Conservation (phyloP, 2,113 vertebrate genomes). For the Myanophis thanlyinensis region DNA sequence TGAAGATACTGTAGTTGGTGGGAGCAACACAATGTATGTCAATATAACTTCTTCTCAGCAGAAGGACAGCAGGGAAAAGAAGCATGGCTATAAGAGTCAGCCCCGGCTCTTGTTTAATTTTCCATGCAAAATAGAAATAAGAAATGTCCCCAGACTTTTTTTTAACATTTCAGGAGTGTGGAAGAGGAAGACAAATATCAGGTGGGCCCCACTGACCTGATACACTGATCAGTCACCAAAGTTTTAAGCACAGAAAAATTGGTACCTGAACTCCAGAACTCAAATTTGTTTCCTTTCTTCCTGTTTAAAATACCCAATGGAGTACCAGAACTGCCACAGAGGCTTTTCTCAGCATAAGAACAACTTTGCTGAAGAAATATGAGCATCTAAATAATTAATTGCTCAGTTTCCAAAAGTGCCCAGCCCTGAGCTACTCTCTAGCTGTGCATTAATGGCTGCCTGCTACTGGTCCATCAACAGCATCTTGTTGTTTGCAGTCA, state of each 20-base stretch:
- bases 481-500: not conserved
- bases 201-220: not conserved
- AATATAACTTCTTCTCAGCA: not conserved
- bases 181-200: not conserved
- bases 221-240: not conserved
- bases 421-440: not conserved
- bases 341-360: not conserved
- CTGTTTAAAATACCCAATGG: not conserved
- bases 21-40: not conserved
- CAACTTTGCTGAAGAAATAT: not conserved
- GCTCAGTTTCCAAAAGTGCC: not conserved
- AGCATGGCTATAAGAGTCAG: not conserved
- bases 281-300: not conserved
- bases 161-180: not conserved
- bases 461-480: not conserved
- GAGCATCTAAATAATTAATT: not conserved
- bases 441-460: not conserved
- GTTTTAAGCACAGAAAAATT: too few species aligned
- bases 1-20: not conserved
- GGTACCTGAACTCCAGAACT: not conserved
- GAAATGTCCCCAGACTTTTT: not conserved
- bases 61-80: not conserved
- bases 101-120: not conserved
- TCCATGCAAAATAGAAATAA: not conserved
- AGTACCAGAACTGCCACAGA: not conserved